Evolutionary conservation across 2,113 vertebrate species (phyloP).

Genomic region (Microcebus jonahi): DNA sequence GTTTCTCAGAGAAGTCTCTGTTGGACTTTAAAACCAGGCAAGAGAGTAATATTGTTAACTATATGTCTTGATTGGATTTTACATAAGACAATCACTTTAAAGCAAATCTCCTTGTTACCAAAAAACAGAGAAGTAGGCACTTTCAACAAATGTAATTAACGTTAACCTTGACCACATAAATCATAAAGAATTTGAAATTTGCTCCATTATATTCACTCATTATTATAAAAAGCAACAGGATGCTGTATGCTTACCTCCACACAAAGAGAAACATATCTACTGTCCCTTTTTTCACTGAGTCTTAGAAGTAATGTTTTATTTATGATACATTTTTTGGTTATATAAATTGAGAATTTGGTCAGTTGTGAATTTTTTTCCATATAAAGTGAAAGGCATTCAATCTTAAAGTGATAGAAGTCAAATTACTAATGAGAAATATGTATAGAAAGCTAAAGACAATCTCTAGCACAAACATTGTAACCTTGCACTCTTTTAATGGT

Average conservation of each 20-base stretch:
- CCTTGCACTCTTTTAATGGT: not conserved
- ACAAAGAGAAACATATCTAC: not conserved
- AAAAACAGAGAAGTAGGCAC: not conserved
- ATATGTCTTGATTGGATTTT: not conserved
- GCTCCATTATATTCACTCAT: not conserved
- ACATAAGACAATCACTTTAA: slow-evolving; percentile 14
- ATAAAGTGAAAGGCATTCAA: not conserved
- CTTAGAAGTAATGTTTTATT: not conserved
- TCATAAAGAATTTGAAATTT: not conserved
- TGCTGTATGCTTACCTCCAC: not conserved
- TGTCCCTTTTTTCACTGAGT: not conserved
- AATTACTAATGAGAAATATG: not conserved
- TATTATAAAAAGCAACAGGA: not conserved
- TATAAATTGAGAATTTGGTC: not conserved
- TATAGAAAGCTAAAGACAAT: not conserved
- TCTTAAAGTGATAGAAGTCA: not conserved
- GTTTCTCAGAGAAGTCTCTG: not conserved
- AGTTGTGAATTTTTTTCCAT: not conserved
- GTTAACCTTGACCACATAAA: not conserved
- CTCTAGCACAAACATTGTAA: not conserved
- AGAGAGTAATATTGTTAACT: not conserved
- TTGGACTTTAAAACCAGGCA: not conserved
- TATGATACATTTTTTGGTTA: not conserved
- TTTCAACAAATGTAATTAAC: not conserved
- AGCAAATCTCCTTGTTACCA: not conserved